Evolutionary conservation across 2,888 invertebrate genomes (phyloP).

Genomic region (Sminthurinus aureus): DNA sequence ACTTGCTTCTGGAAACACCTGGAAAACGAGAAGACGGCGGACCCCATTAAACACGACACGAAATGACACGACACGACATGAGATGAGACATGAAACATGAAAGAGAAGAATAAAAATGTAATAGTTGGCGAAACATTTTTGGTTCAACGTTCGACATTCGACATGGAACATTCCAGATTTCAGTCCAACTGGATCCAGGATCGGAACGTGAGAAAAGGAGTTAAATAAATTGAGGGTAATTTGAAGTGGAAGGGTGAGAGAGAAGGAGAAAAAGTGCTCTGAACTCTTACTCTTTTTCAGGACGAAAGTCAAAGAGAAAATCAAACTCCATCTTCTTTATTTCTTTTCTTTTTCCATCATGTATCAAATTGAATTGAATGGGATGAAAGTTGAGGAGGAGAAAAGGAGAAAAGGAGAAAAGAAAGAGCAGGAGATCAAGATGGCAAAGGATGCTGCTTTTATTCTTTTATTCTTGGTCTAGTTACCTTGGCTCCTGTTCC

Average conservation of each 20-base stretch:
- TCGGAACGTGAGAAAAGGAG: not conserved
- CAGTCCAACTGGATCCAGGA: too few species aligned
- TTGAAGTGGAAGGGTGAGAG: not conserved
- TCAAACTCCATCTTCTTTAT: too few species aligned
- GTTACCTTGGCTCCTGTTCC: conserved; percentile 36
- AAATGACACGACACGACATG: too few species aligned
- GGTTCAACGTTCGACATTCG: not conserved
- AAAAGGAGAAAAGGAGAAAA: not conserved
- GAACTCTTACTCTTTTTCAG: too few species aligned
- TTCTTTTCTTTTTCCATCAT: too few species aligned
- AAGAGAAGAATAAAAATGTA: not conserved
- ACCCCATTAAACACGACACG: too few species aligned
- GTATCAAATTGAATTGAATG: too few species aligned
- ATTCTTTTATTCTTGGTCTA: not conserved
- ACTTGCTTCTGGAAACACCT: conserved; percentile 15
- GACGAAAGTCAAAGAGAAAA: too few species aligned
- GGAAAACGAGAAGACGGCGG: too few species aligned
- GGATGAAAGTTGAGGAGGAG: not conserved
- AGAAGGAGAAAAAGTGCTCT: not conserved
- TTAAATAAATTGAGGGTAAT: not conserved
- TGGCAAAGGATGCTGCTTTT: not conserved
- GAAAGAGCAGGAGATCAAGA: not conserved
- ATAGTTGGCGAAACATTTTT: not conserved
- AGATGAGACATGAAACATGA: not conserved
- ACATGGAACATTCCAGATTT: not conserved